These are phyloP conservation scores for Alethe castanea DNA, from an alignment of 2,113 vertebrate species.

Conservation along the genomic window DNA sequence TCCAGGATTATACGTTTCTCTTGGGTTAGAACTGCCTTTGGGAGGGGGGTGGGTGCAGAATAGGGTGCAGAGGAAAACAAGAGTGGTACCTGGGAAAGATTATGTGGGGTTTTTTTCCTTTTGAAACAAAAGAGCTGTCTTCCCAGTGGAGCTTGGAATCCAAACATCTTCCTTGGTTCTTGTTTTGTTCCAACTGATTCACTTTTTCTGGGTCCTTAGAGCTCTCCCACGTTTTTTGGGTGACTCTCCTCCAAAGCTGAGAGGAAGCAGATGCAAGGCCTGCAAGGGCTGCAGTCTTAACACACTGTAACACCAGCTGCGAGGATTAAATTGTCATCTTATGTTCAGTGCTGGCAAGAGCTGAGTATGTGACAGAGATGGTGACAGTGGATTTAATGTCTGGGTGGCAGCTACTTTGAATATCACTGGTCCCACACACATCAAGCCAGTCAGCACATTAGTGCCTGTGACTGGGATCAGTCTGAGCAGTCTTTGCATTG, in stretches of 20 bases:
- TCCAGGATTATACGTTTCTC: neutral
- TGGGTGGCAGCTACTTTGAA: neutral
- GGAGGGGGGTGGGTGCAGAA: neutral
- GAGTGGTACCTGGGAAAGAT: neutral
- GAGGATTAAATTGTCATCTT: constrained; percentile 25
- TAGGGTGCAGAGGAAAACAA: neutral
- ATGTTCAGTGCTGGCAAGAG: neutral
- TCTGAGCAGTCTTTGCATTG: neutral
- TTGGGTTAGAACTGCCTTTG: neutral
- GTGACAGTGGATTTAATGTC: neutral
- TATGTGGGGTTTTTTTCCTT: neutral
- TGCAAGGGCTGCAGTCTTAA: neutral
- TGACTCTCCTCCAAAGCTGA: neutral
- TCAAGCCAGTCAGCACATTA: neutral
- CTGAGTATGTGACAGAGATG: neutral
- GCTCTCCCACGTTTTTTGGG: neutral
- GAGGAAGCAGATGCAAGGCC: constrained; percentile 2
- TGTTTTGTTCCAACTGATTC: neutral
- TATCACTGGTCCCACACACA: neutral
- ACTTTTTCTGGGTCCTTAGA: neutral
- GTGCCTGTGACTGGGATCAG: neutral
- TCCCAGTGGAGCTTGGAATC: neutral
- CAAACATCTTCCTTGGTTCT: neutral
- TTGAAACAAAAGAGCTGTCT: neutral
- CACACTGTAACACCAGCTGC: constrained; percentile 13